A percentile compares a stretch with the other conserved stretches of the same genome.
These are phyloP conservation scores for Sisyra terminalis DNA, from an alignment of 2,888 invertebrate species.

Conservation along the genomic window DNA sequence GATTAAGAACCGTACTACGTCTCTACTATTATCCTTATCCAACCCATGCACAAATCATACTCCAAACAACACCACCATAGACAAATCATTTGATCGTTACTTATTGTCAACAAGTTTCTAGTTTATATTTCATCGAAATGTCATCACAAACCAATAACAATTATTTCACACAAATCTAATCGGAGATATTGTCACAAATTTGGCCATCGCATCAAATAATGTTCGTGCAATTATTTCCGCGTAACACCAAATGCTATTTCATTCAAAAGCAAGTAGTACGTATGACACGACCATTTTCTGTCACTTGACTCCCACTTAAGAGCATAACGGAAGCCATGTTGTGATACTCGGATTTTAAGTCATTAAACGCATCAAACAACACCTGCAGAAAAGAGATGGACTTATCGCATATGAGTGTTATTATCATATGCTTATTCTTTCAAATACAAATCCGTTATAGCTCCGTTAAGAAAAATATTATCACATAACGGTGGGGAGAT, in stretches of 20 bases:
- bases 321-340: constrained; percentile 21
- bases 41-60: too few species aligned
- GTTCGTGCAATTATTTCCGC: too few species aligned
- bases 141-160: not conserved
- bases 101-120: constrained; percentile 4
- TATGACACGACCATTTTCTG: constrained; percentile 7
- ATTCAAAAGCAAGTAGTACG: too few species aligned
- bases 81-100: constrained; percentile 5
- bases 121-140: not conserved
- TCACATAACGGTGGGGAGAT: too few species aligned
- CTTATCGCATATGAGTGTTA: not conserved
- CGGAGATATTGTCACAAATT: too few species aligned
- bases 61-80: not conserved
- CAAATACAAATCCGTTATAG: not conserved
- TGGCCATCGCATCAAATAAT: too few species aligned
- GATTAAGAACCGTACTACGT: not conserved
- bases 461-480: not conserved
- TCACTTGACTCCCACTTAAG: constrained; percentile 16
- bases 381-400: not conserved
- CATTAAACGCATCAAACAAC: not conserved
- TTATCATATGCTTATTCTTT: not conserved
- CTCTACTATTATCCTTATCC: too few species aligned
- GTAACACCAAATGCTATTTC: too few species aligned
- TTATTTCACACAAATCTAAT: not conserved
- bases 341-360: constrained; percentile 6